Conservation (phyloP, 1,140 invertebrate species). For the Drosophila neocordata region DNA sequence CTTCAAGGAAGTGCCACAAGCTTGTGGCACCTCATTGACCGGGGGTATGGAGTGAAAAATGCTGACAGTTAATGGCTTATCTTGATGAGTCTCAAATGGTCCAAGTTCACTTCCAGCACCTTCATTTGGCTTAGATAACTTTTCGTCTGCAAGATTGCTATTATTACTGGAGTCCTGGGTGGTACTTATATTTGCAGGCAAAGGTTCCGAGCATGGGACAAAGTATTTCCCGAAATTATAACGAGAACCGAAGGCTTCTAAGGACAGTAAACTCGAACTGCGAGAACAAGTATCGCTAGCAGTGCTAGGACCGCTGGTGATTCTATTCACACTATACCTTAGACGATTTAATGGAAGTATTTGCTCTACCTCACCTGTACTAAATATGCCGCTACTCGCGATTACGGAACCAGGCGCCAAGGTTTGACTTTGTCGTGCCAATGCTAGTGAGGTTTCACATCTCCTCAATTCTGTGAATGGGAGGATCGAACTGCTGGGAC, state of each 20-base stretch:
- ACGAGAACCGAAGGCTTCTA: conserved; percentile 89
- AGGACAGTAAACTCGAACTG: conserved; percentile 90
- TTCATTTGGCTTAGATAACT: conserved; percentile 11
- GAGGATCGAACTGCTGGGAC: conserved; percentile 80
- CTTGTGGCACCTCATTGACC: conserved; percentile 68
- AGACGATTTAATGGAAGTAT: conserved; percentile 83
- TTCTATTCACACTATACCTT: conserved; percentile 72
- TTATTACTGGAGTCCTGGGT: conserved; percentile 62
- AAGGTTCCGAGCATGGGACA: conserved; percentile 47
- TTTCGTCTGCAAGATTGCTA: conserved; percentile 28
- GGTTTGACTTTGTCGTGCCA: conserved; percentile 84
- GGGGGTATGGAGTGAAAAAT: conserved; percentile 69
- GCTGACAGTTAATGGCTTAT: conserved; percentile 66
- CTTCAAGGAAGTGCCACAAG: conserved; percentile 63
- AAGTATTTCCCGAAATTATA: conserved; percentile 84
- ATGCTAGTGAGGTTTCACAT: conserved; percentile 90
- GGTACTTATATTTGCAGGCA: conserved; percentile 76
- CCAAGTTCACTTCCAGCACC: conserved; percentile 39
- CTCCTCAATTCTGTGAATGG: conserved; percentile 85
- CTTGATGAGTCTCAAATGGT: conserved; percentile 65
- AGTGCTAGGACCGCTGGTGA: conserved; percentile 81
- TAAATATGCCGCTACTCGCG: conserved; percentile 71
- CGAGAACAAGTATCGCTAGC: conserved; percentile 87
- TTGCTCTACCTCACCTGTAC: conserved; percentile 71
- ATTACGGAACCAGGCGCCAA: conserved; percentile 51